phyloP scores from a whole-genome alignment of 2,888 invertebrate species.

The Lamellibrachia satsuma region DNA sequence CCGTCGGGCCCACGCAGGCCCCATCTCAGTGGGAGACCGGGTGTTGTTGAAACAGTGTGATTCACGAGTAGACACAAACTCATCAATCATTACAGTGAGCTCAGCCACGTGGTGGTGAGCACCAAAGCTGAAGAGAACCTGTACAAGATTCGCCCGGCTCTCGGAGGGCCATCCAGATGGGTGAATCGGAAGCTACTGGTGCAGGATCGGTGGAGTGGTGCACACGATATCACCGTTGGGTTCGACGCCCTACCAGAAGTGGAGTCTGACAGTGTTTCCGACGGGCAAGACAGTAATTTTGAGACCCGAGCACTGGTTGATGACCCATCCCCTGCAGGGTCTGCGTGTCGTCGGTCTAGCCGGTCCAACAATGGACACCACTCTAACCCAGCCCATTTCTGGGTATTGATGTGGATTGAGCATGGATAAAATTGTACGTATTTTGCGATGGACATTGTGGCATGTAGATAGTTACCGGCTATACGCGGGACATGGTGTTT shows the following conservation, averaged over 20 bases:
- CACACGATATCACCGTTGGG: not conserved
- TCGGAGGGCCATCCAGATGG: not conserved
- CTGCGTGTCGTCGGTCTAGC: not conserved
- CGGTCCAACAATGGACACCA: not conserved
- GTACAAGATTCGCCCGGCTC: not conserved
- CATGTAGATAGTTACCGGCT: too few relatives aligned
- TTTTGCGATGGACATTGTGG: too few relatives aligned
- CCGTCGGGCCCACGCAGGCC: not conserved
- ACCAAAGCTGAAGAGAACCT: not conserved
- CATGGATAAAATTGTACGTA: too few relatives aligned
- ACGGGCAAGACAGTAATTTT: too few relatives aligned
- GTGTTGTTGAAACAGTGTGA: not conserved
- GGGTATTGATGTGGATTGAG: not conserved
- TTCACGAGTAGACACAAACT: not conserved
- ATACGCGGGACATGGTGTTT: too few relatives aligned
- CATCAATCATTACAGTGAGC: not conserved
- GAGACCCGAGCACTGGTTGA: not conserved
- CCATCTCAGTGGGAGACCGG: not conserved
- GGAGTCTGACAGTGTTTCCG: not conserved
- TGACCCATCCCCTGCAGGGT: not conserved
- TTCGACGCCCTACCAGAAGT: not conserved
- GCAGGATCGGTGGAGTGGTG: not conserved
- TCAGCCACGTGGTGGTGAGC: not conserved
- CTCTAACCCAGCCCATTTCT: not conserved
- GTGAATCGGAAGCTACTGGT: constrained; percentile 6